Evolutionary conservation across 1,140 invertebrate genomes (phyloP), one percentile per base, ranked within the genome.

Genomic region (Elymnias hypermnestra): DNA sequence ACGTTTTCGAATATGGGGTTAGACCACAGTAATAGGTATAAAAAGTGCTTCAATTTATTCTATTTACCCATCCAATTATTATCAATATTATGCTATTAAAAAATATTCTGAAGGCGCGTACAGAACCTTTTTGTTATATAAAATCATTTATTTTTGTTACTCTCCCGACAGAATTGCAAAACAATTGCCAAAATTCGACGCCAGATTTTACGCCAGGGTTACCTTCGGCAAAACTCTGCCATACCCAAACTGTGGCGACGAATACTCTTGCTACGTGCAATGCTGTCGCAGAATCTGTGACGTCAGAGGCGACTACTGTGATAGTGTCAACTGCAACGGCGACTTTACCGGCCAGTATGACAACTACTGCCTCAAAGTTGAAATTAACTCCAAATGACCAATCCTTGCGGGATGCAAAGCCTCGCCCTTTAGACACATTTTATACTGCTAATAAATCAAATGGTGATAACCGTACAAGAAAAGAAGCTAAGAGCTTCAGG

Each of bases 401-500:
- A 18, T 15, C 35, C 6, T 21, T 47, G 15, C 22, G 40, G 31
- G 48, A 48, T 7, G 9, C 9, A 18, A 36, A 17, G 7, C 18
- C 28, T 2, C 42, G 42, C 14, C 22, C 45, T 0, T 35, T 33
- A 7, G 50, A 53, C n/a, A 19, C 36, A 21, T 22, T 21, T 10
- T 21, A 17, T 5, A 60, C 51, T n/a, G 17, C 51, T 1, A 43
- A 25, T 12, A 63, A 53, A 31, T 15, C 47, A n/a, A 68, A 64
- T 19, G 57, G 61, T 5, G 61, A 68, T 31, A 35, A 26, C 2
- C 59, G 57, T 19, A 18, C 41, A 4, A 59, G 56, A 29, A 64
- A 54, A 42, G 64, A 68, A 23, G 45, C 51, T n/a, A 68, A 64
- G 46, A 57, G 56, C 10, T 68, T 68, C 39, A 49, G 64, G 64